Evolutionary conservation across 2,888 invertebrate species (phyloP).

Genomic region (Hirtodrosophila trivittata): DNA sequence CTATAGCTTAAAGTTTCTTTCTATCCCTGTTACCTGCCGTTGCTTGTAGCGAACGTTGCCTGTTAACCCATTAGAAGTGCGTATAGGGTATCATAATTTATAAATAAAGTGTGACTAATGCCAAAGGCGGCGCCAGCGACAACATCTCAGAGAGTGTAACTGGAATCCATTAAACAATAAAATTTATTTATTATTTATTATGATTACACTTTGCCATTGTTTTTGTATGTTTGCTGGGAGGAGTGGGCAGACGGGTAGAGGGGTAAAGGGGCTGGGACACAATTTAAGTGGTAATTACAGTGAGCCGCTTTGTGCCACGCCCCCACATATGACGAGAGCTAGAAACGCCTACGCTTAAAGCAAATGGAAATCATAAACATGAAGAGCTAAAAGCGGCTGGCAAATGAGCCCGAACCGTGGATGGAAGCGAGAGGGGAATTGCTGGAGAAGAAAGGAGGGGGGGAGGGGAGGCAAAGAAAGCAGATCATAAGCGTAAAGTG

Average conservation of each 20-base stretch:
- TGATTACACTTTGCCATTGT: slow-evolving; percentile 71
- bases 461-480: slow-evolving; percentile 12
- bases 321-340: slow-evolving; percentile 41
- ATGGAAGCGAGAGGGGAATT: neutral
- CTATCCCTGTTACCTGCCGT: neutral
- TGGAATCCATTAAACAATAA: slow-evolving; percentile 79
- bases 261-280: slow-evolving; percentile 30
- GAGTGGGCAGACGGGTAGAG: neutral
- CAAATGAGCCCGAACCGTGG: slow-evolving; percentile 66
- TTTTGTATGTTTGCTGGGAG: slow-evolving; percentile 25
- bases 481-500: slow-evolving; percentile 76
- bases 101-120: slow-evolving; percentile 81
- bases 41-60: slow-evolving; percentile 26
- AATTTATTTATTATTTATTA: slow-evolving; percentile 80
- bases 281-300: slow-evolving; percentile 77
- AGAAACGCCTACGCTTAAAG: slow-evolving; percentile 27
- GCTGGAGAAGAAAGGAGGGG: slow-evolving; percentile 3
- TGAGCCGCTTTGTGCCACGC: slow-evolving; percentile 53
- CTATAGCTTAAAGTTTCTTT: no score
- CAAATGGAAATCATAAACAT: slow-evolving; percentile 77
- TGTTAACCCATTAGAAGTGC: slow-evolving; percentile 43
- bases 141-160: slow-evolving; percentile 63
- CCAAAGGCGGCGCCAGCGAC: slow-evolving; percentile 48
- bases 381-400: slow-evolving; percentile 70
- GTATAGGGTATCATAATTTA: slow-evolving; percentile 70